These are phyloP conservation scores for Galerucella nymphaeae DNA, from an alignment of 2,888 invertebrate species.

Conservation along the genomic window DNA sequence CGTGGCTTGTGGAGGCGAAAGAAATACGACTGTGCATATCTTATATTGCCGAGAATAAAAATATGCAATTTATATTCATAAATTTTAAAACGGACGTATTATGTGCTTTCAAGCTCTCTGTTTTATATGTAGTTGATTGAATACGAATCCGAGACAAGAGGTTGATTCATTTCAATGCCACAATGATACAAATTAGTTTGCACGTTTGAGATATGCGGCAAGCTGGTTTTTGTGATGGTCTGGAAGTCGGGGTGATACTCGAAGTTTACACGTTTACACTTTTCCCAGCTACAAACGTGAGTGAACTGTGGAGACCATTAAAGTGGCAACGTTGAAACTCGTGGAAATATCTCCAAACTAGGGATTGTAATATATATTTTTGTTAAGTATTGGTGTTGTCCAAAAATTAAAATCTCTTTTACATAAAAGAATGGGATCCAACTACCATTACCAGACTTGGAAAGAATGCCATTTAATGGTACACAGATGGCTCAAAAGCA, in stretches of 20 bases:
- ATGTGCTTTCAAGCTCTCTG: conserved; percentile 6
- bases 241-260: background rate
- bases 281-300: background rate
- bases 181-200: conserved; percentile 4
- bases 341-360: background rate
- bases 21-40: conserved; percentile 36
- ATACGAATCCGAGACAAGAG: background rate
- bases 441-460: no score
- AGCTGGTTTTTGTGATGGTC: background rate
- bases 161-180: background rate
- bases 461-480: no score
- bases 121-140: conserved; percentile 8
- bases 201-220: background rate
- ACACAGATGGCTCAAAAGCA: no score
- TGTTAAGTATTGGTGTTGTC: no score
- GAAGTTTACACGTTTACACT: background rate
- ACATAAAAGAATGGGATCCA: no score
- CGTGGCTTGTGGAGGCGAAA: conserved; percentile 26
- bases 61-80: conserved; percentile 13
- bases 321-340: no score
- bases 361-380: no score
- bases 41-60: conserved; percentile 18
- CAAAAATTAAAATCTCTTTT: no score
- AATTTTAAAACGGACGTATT: conserved; percentile 13
- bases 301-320: no score